Evolutionary conservation across 2,797 vertebrate genomes (phyloP).

Genomic region (Hafferia zeledoni): DNA sequence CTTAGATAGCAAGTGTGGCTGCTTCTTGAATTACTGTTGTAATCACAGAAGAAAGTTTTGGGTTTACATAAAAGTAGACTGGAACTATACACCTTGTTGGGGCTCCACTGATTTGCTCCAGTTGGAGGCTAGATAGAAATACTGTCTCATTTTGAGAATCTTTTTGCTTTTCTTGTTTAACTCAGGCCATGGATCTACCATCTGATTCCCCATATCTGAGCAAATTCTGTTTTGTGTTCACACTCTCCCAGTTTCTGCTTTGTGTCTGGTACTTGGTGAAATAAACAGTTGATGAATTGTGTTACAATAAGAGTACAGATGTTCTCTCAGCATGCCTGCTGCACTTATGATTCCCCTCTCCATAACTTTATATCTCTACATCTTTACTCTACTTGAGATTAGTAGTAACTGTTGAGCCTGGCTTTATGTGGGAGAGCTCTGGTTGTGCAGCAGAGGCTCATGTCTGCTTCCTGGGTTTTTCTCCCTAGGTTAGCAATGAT

Average conservation of each 20-base stretch:
- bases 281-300: slow-evolving; percentile 40
- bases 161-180: neutral
- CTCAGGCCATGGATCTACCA: neutral
- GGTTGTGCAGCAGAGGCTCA: neutral
- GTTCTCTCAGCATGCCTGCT: slow-evolving; percentile 63
- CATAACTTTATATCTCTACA: slow-evolving; percentile 54
- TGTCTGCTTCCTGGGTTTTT: neutral
- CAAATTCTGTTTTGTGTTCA: neutral
- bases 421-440: slow-evolving; percentile 20
- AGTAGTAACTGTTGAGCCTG: slow-evolving; percentile 17
- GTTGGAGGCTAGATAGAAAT: neutral
- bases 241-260: neutral
- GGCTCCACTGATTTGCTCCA: neutral
- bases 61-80: neutral
- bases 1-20: accelerated
- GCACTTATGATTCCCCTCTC: slow-evolving; percentile 19
- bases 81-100: neutral
- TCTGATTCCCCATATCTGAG: neutral
- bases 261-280: slow-evolving; percentile 10
- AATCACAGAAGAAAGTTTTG: neutral
- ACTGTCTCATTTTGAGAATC: neutral
- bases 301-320: slow-evolving; percentile 34
- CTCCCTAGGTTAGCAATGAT: neutral
- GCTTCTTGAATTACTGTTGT: neutral
- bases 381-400: slow-evolving; percentile 30